Evolutionary conservation across 2,797 vertebrate species (phyloP).

Genomic region (Melanogrammus aeglefinus): DNA sequence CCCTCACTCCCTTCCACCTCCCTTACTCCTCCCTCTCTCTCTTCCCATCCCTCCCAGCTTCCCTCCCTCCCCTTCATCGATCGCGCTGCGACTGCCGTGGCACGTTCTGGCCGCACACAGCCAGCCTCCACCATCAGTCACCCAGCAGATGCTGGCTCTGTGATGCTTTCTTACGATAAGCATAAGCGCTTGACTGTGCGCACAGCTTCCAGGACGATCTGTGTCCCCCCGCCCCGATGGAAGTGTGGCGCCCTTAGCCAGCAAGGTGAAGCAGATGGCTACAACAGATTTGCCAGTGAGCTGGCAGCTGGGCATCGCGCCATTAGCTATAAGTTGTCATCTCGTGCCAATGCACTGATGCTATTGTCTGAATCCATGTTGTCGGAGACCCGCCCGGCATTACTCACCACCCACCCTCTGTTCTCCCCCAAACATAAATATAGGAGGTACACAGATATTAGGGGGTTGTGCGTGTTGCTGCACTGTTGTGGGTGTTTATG

Average conservation of each 20-base stretch:
- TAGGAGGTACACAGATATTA: too few relatives aligned
- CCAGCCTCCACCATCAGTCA: too few relatives aligned
- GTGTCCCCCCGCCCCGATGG: slow-evolving; percentile 24
- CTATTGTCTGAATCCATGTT: slow-evolving; percentile 34
- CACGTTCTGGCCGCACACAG: too few relatives aligned
- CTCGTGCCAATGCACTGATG: slow-evolving; percentile 39
- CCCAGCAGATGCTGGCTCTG: too few relatives aligned
- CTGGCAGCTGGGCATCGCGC: slow-evolving; percentile 59
- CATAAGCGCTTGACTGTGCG: slow-evolving; percentile 13
- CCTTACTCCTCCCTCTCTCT: background rate
- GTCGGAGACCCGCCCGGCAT: slow-evolving; percentile 35
- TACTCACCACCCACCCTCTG: slow-evolving; percentile 13
- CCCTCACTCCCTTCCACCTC: background rate
- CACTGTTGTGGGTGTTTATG: too few relatives aligned
- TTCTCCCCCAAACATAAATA: too few relatives aligned
- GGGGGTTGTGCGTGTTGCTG: too few relatives aligned
- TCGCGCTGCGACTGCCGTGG: too few relatives aligned
- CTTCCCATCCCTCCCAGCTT: background rate
- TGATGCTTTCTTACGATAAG: slow-evolving; percentile 6
- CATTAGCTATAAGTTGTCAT: slow-evolving; percentile 59
- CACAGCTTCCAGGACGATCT: slow-evolving; percentile 12
- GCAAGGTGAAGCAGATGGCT: slow-evolving; percentile 54
- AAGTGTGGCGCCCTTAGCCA: slow-evolving; percentile 40
- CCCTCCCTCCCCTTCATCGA: too few relatives aligned
- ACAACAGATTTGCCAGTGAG: slow-evolving; percentile 51